These are phyloP conservation scores for Sphaeramia orbicularis DNA, from an alignment of 2,797 vertebrate genomes.

Conservation along the genomic window DNA sequence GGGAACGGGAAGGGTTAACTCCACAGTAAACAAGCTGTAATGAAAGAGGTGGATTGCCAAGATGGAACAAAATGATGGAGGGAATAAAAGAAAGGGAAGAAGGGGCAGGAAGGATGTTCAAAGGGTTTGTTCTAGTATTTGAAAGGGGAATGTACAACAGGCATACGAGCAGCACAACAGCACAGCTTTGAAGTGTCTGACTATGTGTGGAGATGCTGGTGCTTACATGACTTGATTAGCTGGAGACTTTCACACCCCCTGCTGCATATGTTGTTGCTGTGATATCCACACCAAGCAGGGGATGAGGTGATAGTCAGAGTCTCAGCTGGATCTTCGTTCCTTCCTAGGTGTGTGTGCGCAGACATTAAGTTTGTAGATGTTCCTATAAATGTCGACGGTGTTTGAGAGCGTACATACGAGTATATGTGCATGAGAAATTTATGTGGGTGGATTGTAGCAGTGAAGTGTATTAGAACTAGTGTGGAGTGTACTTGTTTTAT, in stretches of 20 bases:
- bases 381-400: constrained; percentile 21
- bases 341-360: constrained; percentile 17
- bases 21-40: constrained; percentile 57
- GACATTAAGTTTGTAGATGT: constrained; percentile 8
- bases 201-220: constrained; percentile 51
- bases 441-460: constrained; percentile 23
- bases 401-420: constrained; percentile 4
- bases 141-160: constrained; percentile 67
- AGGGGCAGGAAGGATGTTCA: constrained; percentile 63
- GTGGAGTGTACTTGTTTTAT: constrained; percentile 1
- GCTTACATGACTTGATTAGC: constrained; percentile 74
- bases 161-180: constrained; percentile 45
- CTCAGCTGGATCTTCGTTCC: constrained; percentile 66
- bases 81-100: constrained; percentile 25
- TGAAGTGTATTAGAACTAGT: neutral
- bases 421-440: constrained; percentile 10
- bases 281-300: constrained; percentile 59
- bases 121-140: constrained; percentile 65
- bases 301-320: constrained; percentile 53
- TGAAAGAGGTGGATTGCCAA: constrained; percentile 52
- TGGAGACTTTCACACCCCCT: constrained; percentile 59
- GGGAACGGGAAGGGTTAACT: constrained; percentile 45
- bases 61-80: constrained; percentile 20
- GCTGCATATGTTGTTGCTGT: constrained; percentile 71
- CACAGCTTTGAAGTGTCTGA: constrained; percentile 70